Evolutionary conservation across 1,140 invertebrate genomes (phyloP), one percentile per base, ranked within the genome.

Genomic region (Cotesia glomerata): DNA sequence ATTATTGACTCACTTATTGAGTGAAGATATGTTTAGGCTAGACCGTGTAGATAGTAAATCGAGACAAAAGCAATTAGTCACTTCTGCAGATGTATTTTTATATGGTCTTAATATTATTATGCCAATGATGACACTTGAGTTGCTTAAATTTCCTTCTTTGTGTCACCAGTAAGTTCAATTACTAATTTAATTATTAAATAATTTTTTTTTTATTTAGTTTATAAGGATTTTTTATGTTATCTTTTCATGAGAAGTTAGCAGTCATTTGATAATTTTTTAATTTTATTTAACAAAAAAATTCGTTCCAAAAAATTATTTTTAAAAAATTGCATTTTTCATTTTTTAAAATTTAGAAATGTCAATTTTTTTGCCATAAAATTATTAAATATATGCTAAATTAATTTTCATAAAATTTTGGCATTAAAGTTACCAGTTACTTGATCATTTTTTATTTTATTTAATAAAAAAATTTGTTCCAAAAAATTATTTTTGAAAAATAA

Each of bases 51-150:
- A 76, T 75, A 36, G 18, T 8, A 69, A 36, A 61, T 52, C 36
- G 61, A 58, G 26, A 0, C 26, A 54, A 0, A 65, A 81, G 18
- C 78, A 80, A 18, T 70, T 81, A n/a, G 81, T 90, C 13, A 88
- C 86, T 11, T 89, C 90, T 4, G 89, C 88, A 2, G 90, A 93
- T 81, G 91, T 95, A 26, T 92, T 91, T 76, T 78, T 95, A 3
- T 90, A 89, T 83, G 93, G 93, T 32, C 84, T 95, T 0, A 90
- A 90, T 78, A 91, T 93, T 63, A 87, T 95, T 63, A 91, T 94
- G 88, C 93, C 93, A 18, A 82, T 95, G 62, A 93, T 95, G 90
- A 93, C 89, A 59, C 84, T 89, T n/a, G 91, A 95, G 79, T 80
- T 95, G 18, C 83, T 95, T 5, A 90, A 93, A 80, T 92, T 94